A percentile compares a stretch with the other conserved stretches of the same genome.
Conservation (phyloP, 2,888 invertebrate species). For the Subacronicta megacephala region DNA sequence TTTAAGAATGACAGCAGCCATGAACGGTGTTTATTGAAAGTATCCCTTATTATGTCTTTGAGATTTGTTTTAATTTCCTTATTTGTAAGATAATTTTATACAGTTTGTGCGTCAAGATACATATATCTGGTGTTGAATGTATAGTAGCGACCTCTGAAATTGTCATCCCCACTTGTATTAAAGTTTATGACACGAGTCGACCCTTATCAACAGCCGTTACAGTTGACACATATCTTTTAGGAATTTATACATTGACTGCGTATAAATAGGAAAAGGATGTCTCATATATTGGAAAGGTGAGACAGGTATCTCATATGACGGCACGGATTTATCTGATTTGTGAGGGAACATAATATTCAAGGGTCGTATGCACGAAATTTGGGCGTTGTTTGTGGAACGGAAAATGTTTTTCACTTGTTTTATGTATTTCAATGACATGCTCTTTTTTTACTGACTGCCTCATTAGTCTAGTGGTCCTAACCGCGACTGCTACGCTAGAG, state of each 20-base stretch:
- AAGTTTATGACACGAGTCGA: conserved; percentile 71
- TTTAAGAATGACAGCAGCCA: too few relatives aligned
- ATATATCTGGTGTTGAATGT: too few relatives aligned
- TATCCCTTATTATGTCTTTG: too few relatives aligned
- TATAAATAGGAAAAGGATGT: conserved; percentile 41
- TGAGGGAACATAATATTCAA: conserved; percentile 16
- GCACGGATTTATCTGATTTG: conserved; percentile 48
- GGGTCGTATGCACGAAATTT: conserved; percentile 12
- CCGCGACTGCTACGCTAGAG: too few relatives aligned
- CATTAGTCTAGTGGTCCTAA: too few relatives aligned
- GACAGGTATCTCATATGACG: conserved; percentile 52
- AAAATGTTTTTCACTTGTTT: background rate
- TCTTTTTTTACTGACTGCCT: too few relatives aligned
- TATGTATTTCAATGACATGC: too few relatives aligned
- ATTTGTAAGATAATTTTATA: too few relatives aligned
- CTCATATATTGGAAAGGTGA: conserved; percentile 59
- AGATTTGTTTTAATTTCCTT: too few relatives aligned
- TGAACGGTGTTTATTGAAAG: too few relatives aligned
- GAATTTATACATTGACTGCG: conserved; percentile 50
- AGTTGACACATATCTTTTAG: conserved; percentile 66
- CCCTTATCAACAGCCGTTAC: conserved; percentile 76
- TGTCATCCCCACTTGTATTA: conserved; percentile 66
- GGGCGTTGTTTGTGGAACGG: background rate
- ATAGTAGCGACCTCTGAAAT: conserved; percentile 36
- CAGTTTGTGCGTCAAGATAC: too few relatives aligned